Evolutionary conservation across 2,113 vertebrate species (phyloP).

Genomic region (Catharus bicknelli): DNA sequence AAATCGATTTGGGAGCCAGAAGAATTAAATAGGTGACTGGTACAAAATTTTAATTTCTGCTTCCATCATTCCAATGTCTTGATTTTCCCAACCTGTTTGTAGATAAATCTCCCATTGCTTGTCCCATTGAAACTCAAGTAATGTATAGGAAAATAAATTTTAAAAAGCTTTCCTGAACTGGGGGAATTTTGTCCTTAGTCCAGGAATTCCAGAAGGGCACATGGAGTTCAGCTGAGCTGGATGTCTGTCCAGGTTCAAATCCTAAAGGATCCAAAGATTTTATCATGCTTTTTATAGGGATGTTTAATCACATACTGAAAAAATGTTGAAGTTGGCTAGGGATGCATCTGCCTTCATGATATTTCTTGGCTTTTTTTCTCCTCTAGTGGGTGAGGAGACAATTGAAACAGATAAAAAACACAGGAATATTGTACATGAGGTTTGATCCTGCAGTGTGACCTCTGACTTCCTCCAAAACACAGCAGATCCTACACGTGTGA

Average conservation of each 20-base stretch:
- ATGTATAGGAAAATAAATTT: constrained; percentile 13
- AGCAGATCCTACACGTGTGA: background rate
- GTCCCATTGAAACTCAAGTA: background rate
- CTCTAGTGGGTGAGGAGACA: background rate
- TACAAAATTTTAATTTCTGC: background rate
- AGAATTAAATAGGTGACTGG: background rate
- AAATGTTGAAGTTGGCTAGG: constrained; percentile 29
- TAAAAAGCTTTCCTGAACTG: background rate
- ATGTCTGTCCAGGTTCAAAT: background rate
- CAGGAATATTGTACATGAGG: fast-evolving
- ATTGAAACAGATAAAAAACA: background rate
- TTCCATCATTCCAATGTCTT: background rate
- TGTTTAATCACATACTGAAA: constrained; percentile 31
- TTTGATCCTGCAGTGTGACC: background rate
- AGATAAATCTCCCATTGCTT: background rate
- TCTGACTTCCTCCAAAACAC: background rate
- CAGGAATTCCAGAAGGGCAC: constrained; percentile 25
- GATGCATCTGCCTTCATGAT: background rate
- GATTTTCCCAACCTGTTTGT: background rate
- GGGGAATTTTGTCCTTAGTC: constrained; percentile 11
- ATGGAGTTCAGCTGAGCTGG: constrained; percentile 8
- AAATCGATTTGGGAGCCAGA: background rate
- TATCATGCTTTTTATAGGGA: constrained; percentile 6
- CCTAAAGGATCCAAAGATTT: constrained; percentile 15
- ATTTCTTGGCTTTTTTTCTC: background rate